These are phyloP conservation scores for Microcebus murinus DNA, from an alignment of 2,113 vertebrate genomes.

Conservation along the genomic window DNA sequence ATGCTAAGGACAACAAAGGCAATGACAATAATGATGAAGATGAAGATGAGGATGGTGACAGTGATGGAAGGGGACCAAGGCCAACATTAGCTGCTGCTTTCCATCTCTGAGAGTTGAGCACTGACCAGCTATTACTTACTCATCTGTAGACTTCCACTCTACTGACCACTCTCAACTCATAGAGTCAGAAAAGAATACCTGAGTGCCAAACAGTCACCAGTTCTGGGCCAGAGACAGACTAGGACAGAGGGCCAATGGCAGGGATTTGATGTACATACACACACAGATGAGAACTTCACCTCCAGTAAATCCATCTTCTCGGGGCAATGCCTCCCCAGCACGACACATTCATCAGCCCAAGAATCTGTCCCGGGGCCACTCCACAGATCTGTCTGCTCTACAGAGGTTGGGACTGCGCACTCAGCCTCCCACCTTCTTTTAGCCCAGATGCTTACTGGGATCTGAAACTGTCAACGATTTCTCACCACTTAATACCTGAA, in stretches of 20 bases:
- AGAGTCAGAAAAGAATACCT: neutral
- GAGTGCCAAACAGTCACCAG: neutral
- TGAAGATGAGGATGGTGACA: neutral
- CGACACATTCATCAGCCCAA: neutral
- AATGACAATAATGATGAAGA: too few relatives aligned
- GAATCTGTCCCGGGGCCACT: neutral
- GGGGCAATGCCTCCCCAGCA: neutral
- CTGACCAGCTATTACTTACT: neutral
- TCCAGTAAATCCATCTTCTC: neutral
- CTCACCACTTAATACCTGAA: neutral
- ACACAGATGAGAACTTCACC: neutral
- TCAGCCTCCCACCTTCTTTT: constrained; percentile 13
- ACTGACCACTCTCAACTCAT: neutral
- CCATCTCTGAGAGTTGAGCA: neutral
- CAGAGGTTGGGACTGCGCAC: neutral
- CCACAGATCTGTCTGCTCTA: neutral
- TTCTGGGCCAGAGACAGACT: neutral
- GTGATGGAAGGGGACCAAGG: neutral
- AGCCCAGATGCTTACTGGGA: neutral
- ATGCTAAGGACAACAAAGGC: neutral
- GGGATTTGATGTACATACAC: accelerated
- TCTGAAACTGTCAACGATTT: constrained; percentile 16
- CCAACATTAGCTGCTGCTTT: neutral
- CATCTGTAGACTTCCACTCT: neutral
- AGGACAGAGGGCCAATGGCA: neutral